Percentiles rank a stretch among this genome's conserved stretches.
phyloP scores from a whole-genome alignment of 2,113 vertebrate species.

The Burhinus bistriatus region DNA sequence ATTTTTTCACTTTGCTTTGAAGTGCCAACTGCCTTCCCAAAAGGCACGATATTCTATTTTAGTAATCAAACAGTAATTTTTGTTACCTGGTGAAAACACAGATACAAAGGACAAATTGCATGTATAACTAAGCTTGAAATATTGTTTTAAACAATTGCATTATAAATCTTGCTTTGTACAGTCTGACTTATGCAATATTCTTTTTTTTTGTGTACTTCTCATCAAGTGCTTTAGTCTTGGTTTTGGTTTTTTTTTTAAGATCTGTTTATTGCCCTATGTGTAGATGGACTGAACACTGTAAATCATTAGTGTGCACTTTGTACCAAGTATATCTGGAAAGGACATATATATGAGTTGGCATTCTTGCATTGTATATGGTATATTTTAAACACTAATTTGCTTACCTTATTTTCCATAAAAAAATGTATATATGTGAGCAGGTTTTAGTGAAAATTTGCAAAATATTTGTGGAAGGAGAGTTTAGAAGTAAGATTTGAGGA shows the following conservation, averaged over 20 bases:
- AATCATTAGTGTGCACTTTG: background rate
- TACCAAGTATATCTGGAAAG: background rate
- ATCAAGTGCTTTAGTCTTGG: background rate
- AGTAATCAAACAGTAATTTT: background rate
- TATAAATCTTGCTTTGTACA: background rate
- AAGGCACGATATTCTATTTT: background rate
- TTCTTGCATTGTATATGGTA: background rate
- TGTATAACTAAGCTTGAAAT: background rate
- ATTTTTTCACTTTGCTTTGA: constrained; percentile 30
- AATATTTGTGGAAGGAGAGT: background rate
- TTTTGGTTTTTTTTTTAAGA: background rate
- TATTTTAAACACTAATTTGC: background rate
- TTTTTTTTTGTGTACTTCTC: background rate
- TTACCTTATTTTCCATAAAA: background rate
- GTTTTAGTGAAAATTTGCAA: background rate
- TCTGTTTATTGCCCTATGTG: background rate
- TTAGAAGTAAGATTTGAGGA: constrained; percentile 10
- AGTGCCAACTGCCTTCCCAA: background rate
- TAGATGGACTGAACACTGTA: background rate
- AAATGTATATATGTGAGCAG: background rate
- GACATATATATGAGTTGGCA: background rate
- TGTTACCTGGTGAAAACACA: background rate
- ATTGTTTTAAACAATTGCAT: background rate
- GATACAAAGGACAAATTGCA: background rate
- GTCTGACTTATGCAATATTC: background rate